Conservation (phyloP, 2,888 invertebrate species). For the Embidobia sp. region DNA sequence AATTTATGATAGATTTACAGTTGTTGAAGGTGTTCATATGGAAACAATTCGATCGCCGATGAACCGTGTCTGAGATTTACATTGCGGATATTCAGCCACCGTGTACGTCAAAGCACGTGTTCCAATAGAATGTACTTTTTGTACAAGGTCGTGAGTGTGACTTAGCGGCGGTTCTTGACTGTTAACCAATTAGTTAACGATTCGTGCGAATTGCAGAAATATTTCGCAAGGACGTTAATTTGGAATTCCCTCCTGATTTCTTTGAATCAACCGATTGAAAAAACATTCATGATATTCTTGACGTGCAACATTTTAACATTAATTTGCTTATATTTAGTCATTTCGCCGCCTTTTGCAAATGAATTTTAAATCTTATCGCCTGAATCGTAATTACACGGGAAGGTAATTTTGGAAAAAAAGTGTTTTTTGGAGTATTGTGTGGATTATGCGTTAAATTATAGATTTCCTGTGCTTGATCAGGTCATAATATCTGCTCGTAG, state of each 20-base stretch:
- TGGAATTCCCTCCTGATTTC: too few species aligned
- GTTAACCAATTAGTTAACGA: slow-evolving; percentile 58
- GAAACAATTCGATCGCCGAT: slow-evolving; percentile 44
- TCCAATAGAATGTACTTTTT: slow-evolving; percentile 52
- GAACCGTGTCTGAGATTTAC: slow-evolving; percentile 40
- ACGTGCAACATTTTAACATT: too few species aligned
- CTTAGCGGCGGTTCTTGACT: slow-evolving; percentile 28
- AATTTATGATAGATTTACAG: slow-evolving; percentile 45
- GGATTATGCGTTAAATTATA: too few species aligned
- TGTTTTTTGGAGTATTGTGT: too few species aligned
- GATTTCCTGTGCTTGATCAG: slow-evolving; percentile 20
- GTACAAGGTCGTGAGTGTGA: slow-evolving; percentile 44
- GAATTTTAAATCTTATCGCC: too few species aligned
- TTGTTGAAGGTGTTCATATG: slow-evolving; percentile 45
- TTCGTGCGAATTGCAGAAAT: slow-evolving; percentile 55
- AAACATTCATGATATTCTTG: background rate
- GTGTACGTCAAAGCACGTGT: slow-evolving; percentile 40
- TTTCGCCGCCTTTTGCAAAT: background rate
- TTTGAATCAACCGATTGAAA: too few species aligned
- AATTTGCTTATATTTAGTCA: too few species aligned
- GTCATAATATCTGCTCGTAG: slow-evolving; percentile 33
- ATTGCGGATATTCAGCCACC: slow-evolving; percentile 43
- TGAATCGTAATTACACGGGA: too few species aligned
- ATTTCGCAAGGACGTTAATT: slow-evolving; percentile 47
- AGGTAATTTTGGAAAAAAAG: too few species aligned